Evolutionary conservation across 2,888 invertebrate genomes (phyloP), one percentile per base, ranked within the genome.

Genomic region (Dryomyza anilis): DNA sequence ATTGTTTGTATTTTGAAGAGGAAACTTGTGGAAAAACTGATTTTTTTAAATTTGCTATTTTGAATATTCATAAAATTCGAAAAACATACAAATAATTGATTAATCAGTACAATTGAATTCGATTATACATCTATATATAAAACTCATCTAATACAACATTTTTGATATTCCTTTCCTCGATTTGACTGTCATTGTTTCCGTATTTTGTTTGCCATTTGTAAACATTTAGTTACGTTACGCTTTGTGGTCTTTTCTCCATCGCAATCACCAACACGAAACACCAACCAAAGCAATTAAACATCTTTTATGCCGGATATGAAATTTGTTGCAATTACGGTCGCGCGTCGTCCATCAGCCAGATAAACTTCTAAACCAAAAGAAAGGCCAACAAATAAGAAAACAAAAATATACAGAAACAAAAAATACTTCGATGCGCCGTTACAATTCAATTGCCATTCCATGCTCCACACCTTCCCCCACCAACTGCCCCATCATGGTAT

Each of bases 261-360:
- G 43, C 43, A 25, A 25, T 29, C 30, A 3, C 19, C 27, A 27
- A 25, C 25, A 27, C 43, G 25, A 25, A 14, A 12, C 25, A 45
- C n/a, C n/a, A n/a, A n/a, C n/a, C n/a, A n/a, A n/a, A n/a, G n/a
- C 45, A 45, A 45, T 58, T 58, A 58, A 58, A 27, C 33, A 45
- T 3, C 43, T 58, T 33, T 58, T n/a, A 27, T 45, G 57, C 27
- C 57, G 45, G 57, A 58, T 58, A 58, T 29, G 16, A 58, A 58
- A 45, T 58, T 45, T 45, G 43, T 29, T 58, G 43, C 43, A 58
- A 58, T 45, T 55, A 27, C 29, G 16, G 29, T 19, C 23, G 27
- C 30, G 33, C 36, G 21, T 2, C 27, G 16, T 12, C 12, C 25
- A 14, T 2, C 50, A 25, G 23, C 23, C 55, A 12, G 12, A 16